These are phyloP conservation scores for Strigamia transsilvanica DNA, from an alignment of 2,888 invertebrate species.

Conservation along the genomic window DNA sequence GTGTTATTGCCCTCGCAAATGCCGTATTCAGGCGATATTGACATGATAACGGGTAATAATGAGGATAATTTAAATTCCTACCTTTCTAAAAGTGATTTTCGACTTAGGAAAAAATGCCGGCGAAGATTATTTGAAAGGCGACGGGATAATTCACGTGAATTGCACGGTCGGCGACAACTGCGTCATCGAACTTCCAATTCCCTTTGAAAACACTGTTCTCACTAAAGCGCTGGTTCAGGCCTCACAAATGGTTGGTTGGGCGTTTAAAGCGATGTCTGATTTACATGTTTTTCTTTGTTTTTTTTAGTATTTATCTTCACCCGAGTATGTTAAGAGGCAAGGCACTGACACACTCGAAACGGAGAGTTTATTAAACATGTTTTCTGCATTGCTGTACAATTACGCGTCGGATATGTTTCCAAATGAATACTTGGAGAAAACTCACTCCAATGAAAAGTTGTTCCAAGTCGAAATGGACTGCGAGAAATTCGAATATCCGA, in stretches of 20 bases:
- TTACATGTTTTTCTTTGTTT: neutral
- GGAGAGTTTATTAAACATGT: neutral
- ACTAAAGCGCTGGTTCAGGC: neutral
- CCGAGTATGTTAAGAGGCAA: neutral
- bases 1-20: constrained; percentile 21
- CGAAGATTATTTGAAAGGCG: neutral
- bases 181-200: neutral
- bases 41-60: neutral
- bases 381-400: neutral
- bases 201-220: neutral
- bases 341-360: neutral
- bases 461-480: neutral
- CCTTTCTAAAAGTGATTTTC: neutral
- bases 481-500: constrained; percentile 10
- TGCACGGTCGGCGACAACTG: neutral
- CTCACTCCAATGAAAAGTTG: neutral
- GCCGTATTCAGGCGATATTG: neutral
- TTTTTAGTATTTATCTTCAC: neutral
- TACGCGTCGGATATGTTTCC: neutral
- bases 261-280: neutral
- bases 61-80: neutral
- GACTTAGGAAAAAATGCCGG: neutral
- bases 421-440: neutral
- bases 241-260: neutral
- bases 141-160: constrained; percentile 6